These are phyloP conservation scores for Xestia xanthographa DNA, from an alignment of 2,888 invertebrate genomes.

Conservation along the genomic window DNA sequence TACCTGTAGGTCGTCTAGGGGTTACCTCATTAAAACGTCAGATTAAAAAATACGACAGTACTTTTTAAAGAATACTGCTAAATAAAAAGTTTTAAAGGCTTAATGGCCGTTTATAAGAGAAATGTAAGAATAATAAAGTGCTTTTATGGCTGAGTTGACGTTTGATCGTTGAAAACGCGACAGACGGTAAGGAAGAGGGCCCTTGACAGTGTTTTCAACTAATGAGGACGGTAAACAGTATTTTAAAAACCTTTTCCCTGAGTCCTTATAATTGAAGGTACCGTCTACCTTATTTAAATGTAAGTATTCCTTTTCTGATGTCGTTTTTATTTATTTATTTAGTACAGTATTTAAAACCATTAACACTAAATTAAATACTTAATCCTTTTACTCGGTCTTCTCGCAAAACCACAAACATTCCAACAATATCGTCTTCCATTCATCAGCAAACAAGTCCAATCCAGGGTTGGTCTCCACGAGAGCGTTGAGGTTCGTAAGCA, in stretches of 20 bases:
- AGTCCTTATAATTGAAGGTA: not conserved
- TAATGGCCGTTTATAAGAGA: slow-evolving; percentile 50
- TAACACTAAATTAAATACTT: no score
- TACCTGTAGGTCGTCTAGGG: no score
- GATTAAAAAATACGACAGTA: slow-evolving; percentile 41
- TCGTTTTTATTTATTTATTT: no score
- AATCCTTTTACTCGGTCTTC: no score
- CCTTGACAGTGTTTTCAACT: slow-evolving; percentile 56
- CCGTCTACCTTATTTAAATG: not conserved
- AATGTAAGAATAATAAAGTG: slow-evolving; percentile 58
- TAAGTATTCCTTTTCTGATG: not conserved
- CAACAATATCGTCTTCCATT: no score
- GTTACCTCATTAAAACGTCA: slow-evolving; percentile 49
- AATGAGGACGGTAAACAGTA: slow-evolving; percentile 69
- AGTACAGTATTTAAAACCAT: no score
- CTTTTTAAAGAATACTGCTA: slow-evolving; percentile 44
- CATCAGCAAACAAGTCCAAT: no score
- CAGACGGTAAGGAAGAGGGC: slow-evolving; percentile 50
- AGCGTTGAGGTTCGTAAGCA: no score
- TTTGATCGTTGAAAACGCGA: slow-evolving; percentile 48
- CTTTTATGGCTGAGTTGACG: slow-evolving; percentile 57
- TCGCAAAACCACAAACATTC: no score
- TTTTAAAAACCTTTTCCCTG: slow-evolving; percentile 31
- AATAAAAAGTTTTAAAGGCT: slow-evolving; percentile 53
- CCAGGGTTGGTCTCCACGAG: no score